Evolutionary conservation across 2,113 vertebrate genomes (phyloP).

Genomic region (Meleagris gallopavo): DNA sequence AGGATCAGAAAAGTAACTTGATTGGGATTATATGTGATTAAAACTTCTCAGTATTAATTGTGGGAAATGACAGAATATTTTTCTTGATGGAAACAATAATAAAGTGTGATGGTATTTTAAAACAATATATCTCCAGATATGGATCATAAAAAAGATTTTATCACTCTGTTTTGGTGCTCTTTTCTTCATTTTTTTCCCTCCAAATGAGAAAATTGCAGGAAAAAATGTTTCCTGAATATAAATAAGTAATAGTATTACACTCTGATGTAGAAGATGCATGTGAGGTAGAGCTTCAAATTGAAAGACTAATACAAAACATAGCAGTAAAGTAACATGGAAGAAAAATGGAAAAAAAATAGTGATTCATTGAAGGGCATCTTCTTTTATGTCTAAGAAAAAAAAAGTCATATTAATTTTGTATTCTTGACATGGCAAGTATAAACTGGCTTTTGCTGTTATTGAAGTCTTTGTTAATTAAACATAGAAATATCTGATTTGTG

Average conservation of each 20-base stretch:
- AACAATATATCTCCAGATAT: neutral
- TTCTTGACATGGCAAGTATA: neutral
- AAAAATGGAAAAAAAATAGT: neutral
- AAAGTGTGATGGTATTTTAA: neutral
- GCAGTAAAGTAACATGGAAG: neutral
- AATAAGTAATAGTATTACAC: neutral
- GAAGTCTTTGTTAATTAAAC: neutral
- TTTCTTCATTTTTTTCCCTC: neutral
- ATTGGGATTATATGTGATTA: constrained; percentile 17
- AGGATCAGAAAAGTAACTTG: constrained; percentile 9
- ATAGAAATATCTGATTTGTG: neutral
- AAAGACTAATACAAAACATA: neutral
- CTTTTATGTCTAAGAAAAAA: neutral
- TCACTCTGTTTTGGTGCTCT: neutral
- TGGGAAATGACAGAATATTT: neutral
- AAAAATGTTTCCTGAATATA: neutral
- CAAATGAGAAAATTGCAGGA: neutral
- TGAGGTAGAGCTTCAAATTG: neutral
- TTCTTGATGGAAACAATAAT: neutral
- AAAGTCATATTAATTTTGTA: neutral
- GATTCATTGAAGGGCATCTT: neutral
- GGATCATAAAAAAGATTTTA: neutral
- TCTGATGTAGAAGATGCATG: neutral
- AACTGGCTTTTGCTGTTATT: neutral
- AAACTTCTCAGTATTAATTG: constrained; percentile 15